Conservation (phyloP, 1,140 invertebrate species). For the Drosophila nasuta region DNA sequence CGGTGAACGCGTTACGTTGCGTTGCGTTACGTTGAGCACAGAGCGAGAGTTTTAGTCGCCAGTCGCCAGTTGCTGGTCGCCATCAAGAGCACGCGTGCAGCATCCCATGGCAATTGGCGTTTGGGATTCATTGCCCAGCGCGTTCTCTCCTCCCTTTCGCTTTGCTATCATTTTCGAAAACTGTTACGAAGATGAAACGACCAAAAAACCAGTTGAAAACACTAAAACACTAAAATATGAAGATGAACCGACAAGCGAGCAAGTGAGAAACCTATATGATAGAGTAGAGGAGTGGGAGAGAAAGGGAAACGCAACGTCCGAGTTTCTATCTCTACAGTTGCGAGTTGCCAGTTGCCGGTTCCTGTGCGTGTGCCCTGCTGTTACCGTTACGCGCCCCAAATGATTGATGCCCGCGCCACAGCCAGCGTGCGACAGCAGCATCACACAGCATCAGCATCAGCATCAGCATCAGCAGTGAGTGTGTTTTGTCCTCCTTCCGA, state of each 20-base stretch:
- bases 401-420: conserved; percentile 52
- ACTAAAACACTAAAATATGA: conserved; percentile 56
- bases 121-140: conserved; percentile 6
- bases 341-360: conserved; percentile 17
- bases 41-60: conserved; percentile 5
- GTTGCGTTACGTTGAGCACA: not conserved
- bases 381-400: conserved; percentile 33
- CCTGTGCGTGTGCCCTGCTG: conserved; percentile 42
- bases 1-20: not conserved
- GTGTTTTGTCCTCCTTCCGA: conserved; percentile 1
- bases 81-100: conserved; percentile 76
- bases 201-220: conserved; percentile 40
- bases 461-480: conserved; percentile 40
- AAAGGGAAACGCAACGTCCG: not conserved
- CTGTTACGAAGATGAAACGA: conserved; percentile 66
- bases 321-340: conserved; percentile 43
- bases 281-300: not conserved
- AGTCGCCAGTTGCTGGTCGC: conserved; percentile 19
- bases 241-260: conserved; percentile 36
- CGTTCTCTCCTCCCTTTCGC: not conserved
- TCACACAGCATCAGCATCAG: conserved; percentile 14
- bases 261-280: not conserved
- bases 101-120: conserved; percentile 71
- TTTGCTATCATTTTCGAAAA: conserved; percentile 72
- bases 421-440: conserved; percentile 43